phyloP scores from a whole-genome alignment of 2,113 vertebrate genomes.

The Rhea americana region DNA sequence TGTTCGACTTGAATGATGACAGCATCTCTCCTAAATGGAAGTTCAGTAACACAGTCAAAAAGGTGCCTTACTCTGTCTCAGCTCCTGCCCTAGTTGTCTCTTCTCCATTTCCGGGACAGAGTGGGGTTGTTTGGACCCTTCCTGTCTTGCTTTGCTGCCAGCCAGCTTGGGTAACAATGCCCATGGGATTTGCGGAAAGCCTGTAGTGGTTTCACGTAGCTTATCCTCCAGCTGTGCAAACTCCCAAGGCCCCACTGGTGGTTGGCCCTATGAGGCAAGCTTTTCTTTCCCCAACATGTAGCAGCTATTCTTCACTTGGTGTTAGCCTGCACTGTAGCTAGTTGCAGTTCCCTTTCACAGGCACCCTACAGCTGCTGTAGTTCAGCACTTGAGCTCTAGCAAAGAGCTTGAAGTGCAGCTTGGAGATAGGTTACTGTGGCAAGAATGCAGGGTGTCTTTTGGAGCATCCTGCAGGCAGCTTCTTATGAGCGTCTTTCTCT shows the following conservation, averaged over 20 bases:
- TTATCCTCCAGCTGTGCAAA: neutral
- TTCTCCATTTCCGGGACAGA: neutral
- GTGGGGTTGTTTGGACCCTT: neutral
- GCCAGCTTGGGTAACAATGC: neutral
- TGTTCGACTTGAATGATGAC: rapidly evolving
- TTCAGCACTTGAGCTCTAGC: neutral
- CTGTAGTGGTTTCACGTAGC: rapidly evolving
- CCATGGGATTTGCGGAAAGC: neutral
- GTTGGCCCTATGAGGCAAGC: neutral
- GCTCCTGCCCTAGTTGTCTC: neutral
- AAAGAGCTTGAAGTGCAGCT: neutral
- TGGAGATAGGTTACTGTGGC: neutral
- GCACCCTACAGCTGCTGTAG: neutral
- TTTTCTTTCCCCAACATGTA: neutral
- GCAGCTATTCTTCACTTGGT: no score
- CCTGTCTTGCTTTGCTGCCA: neutral
- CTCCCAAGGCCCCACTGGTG: neutral
- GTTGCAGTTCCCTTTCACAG: neutral
- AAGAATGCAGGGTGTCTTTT: neutral
- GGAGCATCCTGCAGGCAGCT: neutral
- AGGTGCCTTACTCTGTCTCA: neutral
- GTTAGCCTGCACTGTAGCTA: neutral
- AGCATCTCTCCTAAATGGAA: neutral
- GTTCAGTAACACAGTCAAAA: neutral
- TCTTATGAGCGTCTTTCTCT: neutral